phyloP scores from a whole-genome alignment of 2,888 invertebrate species.

The Tetanocera ferruginea region DNA sequence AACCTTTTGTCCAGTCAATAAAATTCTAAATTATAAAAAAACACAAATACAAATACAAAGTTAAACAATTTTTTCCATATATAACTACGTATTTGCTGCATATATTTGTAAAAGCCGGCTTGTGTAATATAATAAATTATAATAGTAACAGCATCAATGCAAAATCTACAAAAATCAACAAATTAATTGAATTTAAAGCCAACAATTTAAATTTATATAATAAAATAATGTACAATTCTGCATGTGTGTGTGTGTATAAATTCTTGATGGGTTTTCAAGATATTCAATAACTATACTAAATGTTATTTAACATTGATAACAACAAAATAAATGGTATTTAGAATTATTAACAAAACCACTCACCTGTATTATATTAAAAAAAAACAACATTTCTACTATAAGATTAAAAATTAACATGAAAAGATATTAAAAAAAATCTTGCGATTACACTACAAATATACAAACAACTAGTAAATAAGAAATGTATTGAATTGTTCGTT shows the following conservation, averaged over 20 bases:
- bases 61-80: neutral
- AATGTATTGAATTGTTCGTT: slow-evolving; percentile 5
- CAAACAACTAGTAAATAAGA: neutral
- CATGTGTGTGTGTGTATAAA: neutral
- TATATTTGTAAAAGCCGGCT: neutral
- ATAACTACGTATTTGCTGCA: too few relatives aligned
- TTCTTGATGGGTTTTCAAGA: neutral
- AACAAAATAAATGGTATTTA: neutral
- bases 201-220: neutral
- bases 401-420: neutral
- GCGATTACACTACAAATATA: neutral
- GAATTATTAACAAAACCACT: neutral
- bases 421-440: neutral
- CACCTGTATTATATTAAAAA: neutral
- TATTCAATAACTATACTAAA: too few relatives aligned
- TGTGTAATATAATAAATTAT: neutral
- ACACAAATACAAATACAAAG: neutral
- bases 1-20: neutral
- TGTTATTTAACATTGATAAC: neutral
- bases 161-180: neutral
- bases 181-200: neutral
- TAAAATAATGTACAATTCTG: neutral
- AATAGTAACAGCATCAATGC: neutral
- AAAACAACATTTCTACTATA: neutral
- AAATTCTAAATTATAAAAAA: slow-evolving; percentile 18